Evolutionary conservation across 2,888 invertebrate genomes (phyloP), one percentile per base, ranked within the genome.

Genomic region (Chymomyza fuscimana): DNA sequence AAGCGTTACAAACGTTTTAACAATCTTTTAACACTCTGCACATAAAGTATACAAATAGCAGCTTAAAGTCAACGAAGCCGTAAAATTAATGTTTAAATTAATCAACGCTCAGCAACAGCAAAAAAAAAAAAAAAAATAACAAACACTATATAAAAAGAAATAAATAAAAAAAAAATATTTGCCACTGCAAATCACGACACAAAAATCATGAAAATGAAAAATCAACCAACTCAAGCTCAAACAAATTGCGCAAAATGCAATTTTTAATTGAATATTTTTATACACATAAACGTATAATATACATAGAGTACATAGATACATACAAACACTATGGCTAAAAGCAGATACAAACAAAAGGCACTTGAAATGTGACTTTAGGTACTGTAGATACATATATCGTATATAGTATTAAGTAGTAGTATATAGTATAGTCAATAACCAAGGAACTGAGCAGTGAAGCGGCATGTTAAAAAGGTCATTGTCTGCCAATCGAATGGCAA

Each of bases 141-240:
- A 19, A 54, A 19, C 4, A 12, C 12, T 46, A 3, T 46, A 40
- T 40, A 63, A 67, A 54, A 69, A 22, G 64, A 51, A 67, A 74
- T 73, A 70, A 32, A 32, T 32, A 32, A 32, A 7, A 32, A 32
- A 32, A 32, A 71, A 72, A 75, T 78, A 72, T 78, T 87, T 86
- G 84, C 87, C 83, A 84, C 87, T 78, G 87, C 83, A 76, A 86
- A 85, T 85, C 84, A 85, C 86, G 84, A 85, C 83, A 82, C 75
- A 79, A 67, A 71, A 78, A 77, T 79, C 86, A 84, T 82, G 83
- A 79, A 86, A 87, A 63, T 70, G 76, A 77, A 74, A 16, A 32
- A 32, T 32, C 32, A 7, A 22, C 5, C 32, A 32, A 29, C 19
- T 52, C 52, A 32, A 58, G 75, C 69, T 61, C 16, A 74, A 80